Conservation (phyloP, 2,797 vertebrate species). For the Cephalopachus bancanus region DNA sequence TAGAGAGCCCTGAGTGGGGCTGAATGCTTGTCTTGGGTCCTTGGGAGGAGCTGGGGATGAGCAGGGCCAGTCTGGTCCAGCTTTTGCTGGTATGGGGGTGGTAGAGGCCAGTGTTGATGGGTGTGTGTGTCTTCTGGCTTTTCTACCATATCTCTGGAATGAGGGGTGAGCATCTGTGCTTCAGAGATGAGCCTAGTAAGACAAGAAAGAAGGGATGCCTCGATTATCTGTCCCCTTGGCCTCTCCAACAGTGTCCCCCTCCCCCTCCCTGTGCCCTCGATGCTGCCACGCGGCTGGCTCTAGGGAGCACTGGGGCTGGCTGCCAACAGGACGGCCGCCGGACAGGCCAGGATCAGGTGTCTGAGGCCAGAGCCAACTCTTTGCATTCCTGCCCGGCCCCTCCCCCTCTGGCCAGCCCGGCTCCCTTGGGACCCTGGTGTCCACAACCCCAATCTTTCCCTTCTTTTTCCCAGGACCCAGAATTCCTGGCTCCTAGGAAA, state of each 20-base stretch:
- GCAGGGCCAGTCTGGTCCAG: background rate
- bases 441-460: conserved; percentile 51
- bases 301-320: conserved; percentile 75
- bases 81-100: background rate
- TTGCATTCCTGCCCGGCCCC: conserved; percentile 78
- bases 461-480: conserved; percentile 47
- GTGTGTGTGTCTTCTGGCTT: background rate
- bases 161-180: background rate
- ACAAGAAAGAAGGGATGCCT: conserved; percentile 18
- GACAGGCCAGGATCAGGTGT: conserved; percentile 85
- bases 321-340: conserved; percentile 82
- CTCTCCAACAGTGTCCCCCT: background rate
- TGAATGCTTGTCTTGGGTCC: background rate
- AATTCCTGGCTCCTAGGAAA: conserved; percentile 55
- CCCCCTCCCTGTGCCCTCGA: conserved; percentile 74
- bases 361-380: conserved; percentile 78
- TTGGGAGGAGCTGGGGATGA: background rate
- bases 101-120: background rate
- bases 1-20: background rate
- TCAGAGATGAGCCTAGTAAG: background rate
- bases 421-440: conserved; percentile 75
- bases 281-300: conserved; percentile 84
- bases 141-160: background rate
- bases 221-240: background rate
- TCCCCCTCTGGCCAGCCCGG: conserved; percentile 58